Evolutionary conservation across 2,888 invertebrate species (phyloP).

Genomic region (Tipula confusa): DNA sequence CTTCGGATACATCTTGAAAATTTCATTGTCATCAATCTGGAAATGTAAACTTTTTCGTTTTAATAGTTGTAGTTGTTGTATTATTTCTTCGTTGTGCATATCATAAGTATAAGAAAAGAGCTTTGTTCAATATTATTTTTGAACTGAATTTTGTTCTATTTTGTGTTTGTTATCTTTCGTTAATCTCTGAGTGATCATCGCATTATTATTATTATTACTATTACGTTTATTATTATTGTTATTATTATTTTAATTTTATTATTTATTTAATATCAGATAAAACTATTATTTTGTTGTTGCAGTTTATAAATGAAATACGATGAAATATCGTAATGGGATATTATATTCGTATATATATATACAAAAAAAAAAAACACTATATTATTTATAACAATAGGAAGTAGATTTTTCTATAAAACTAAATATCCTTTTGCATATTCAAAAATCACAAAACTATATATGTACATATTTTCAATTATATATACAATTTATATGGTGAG

Average conservation of each 20-base stretch:
- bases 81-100: background rate
- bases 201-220: background rate
- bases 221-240: background rate
- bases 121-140: background rate
- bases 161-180: background rate
- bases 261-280: constrained; percentile 16
- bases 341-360: background rate
- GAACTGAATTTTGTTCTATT: background rate
- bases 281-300: background rate
- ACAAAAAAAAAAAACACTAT: background rate
- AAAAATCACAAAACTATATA: background rate
- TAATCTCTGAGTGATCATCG: constrained; percentile 25
- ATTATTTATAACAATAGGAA: background rate
- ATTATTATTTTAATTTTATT: background rate
- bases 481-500: background rate
- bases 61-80: background rate
- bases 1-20: background rate
- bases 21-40: constrained; percentile 20
- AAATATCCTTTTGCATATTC: background rate
- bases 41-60: background rate
- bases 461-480: background rate
- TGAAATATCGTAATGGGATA: constrained; percentile 25
- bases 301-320: background rate
- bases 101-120: background rate
- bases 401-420: background rate